Percentiles rank a stretch among this genome's conserved stretches.
These are phyloP conservation scores for Ciconia stormi DNA, from an alignment of 2,113 vertebrate genomes.

Conservation along the genomic window DNA sequence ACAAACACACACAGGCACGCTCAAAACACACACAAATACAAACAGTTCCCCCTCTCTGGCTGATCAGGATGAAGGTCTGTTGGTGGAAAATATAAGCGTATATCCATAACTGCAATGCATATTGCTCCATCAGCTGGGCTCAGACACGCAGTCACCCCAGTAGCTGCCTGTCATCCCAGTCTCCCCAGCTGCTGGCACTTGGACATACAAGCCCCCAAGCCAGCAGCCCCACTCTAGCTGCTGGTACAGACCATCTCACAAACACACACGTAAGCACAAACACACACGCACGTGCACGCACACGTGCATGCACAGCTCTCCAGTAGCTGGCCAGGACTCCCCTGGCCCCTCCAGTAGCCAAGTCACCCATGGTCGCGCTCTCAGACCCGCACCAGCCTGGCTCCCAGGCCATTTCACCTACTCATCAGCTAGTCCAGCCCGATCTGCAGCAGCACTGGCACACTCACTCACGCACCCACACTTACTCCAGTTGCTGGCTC, in stretches of 20 bases:
- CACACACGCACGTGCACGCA: rapidly evolving
- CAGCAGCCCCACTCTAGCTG: neutral
- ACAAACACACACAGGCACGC: neutral
- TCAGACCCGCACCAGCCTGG: neutral
- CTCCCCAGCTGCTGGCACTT: neutral
- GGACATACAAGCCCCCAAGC: neutral
- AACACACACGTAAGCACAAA: neutral
- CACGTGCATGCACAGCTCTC: too few relatives aligned
- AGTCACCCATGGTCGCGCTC: too few relatives aligned
- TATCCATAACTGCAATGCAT: neutral
- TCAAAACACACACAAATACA: neutral
- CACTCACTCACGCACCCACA: rapidly evolving
- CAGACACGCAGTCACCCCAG: neutral
- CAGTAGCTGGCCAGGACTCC: neutral
- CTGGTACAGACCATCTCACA: neutral
- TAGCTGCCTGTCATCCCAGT: neutral
- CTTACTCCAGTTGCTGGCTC: neutral
- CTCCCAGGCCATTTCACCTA: neutral
- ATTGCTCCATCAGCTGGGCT: neutral
- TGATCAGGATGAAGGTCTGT: neutral
- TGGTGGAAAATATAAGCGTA: neutral
- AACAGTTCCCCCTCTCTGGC: neutral
- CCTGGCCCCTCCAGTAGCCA: neutral
- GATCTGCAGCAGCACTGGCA: neutral
- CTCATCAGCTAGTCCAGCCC: neutral